Evolutionary conservation across 2,113 vertebrate genomes (phyloP), one percentile per base, ranked within the genome.

Genomic region (Petrocephalus microphthalmus): DNA sequence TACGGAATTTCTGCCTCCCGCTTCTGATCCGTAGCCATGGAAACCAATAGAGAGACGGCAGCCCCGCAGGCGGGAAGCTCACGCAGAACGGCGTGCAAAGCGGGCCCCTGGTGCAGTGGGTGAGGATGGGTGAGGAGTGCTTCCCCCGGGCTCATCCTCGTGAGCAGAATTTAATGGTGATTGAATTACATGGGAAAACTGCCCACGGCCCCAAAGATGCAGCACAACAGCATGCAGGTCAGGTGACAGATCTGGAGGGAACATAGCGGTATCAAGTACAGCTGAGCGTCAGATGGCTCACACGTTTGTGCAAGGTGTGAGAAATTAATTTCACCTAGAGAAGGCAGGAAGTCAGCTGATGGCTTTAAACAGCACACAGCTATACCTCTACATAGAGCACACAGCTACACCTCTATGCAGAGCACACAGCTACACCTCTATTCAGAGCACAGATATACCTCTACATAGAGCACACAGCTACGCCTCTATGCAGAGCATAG

Each of bases 21-120:
- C 74, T 45, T 88, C 88, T 81, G 84, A 84, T 84, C 86, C 85
- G 90, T 84, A 78, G 87, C 86, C 45, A 87, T 89, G 89, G 78
- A 56, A 87, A 89, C 89, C 22, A 19, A 29, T 29, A 47, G 81
- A 87, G 71, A 51, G 88, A 81, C 49, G 17, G 56, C 29, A 60
- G 45, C 83, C 57, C n/a, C 37, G 10, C 33, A 57, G 51, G 47
- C n/a, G 33, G 82, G 29, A 20, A 6, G 52, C 74, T 10, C 8
- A 45, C 33, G 6, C 74, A 82, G n/a, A 67, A 13, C 10, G 52
- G 15, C 7, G 52, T 54, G 10, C 45, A 7, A 3, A 22, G 49
- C 49, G 0, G 45, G 11, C 5, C 20, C 83, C 5, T 1, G n/a
- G 51, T 8, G 13, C 10, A 1, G 25, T n/a, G 10, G 52, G n/a